Percentiles rank a stretch among this genome's conserved stretches.
phyloP scores from a whole-genome alignment of 1,140 invertebrate species.

The Dendrolimus punctatus region DNA sequence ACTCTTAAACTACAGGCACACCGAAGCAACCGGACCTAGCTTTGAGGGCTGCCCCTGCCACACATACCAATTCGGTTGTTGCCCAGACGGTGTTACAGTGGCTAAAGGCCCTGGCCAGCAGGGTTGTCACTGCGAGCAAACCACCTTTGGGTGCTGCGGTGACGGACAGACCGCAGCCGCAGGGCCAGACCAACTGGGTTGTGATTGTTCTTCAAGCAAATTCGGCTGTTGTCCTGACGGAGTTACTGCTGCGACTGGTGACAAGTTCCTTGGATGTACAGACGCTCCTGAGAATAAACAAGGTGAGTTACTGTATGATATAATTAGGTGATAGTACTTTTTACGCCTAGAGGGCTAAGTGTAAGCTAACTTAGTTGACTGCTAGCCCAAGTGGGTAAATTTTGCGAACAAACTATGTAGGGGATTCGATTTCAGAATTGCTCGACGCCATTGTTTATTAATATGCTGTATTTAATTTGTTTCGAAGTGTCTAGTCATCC shows the following conservation, averaged over 20 bases:
- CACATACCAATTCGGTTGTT: conserved; percentile 93
- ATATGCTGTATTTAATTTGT: no score
- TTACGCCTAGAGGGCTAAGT: no score
- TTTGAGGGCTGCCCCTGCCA: conserved; percentile 88
- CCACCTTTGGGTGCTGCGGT: conserved; percentile 89
- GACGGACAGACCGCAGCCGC: conserved; percentile 84
- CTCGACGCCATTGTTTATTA: no score
- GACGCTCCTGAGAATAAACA: conserved; percentile 77
- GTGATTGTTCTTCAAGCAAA: conserved; percentile 83
- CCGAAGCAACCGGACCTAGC: conserved; percentile 78
- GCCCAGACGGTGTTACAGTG: conserved; percentile 88
- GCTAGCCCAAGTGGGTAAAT: no score
- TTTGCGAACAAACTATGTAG: no score
- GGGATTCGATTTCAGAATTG: no score
- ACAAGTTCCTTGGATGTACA: conserved; percentile 87
- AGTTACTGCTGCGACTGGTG: conserved; percentile 82
- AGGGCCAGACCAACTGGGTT: conserved; percentile 80
- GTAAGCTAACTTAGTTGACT: no score
- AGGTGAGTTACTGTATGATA: conserved; percentile 49
- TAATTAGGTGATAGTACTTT: neutral
- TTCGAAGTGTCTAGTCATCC: no score
- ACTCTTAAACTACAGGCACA: conserved; percentile 63
- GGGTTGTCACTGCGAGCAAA: conserved; percentile 87
- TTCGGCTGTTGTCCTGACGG: conserved; percentile 93
- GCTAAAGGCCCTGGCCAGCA: conserved; percentile 84